phyloP scores from a whole-genome alignment of 2,113 vertebrate species.

The Zootoca vivipara region DNA sequence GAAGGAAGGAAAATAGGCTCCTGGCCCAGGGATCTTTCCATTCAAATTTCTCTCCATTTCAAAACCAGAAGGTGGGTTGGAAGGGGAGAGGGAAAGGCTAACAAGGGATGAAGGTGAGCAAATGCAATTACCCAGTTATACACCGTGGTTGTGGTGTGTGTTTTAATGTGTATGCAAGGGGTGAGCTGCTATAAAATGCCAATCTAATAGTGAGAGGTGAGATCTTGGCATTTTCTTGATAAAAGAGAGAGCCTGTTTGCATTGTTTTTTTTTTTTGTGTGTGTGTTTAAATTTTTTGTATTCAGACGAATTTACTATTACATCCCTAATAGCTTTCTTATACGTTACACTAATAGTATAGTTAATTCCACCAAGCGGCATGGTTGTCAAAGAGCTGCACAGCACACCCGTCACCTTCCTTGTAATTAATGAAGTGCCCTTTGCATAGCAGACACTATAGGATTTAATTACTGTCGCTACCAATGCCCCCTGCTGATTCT shows the following conservation, averaged over 20 bases:
- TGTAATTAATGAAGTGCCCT: slow-evolving; percentile 1
- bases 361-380: background rate
- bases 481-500: fast-evolving
- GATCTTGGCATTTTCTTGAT: background rate
- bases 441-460: background rate
- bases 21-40: background rate
- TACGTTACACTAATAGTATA: background rate
- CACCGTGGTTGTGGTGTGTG: background rate
- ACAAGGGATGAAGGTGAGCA: background rate
- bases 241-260: background rate
- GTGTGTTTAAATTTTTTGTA: background rate
- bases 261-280: too few relatives aligned
- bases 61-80: background rate
- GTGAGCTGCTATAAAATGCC: background rate
- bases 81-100: background rate
- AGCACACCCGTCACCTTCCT: background rate
- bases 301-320: background rate
- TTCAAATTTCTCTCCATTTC: background rate
- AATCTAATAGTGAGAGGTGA: background rate
- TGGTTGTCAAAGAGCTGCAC: background rate
- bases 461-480: background rate
- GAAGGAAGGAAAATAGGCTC: background rate
- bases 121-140: background rate
- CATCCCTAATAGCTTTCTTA: background rate
- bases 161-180: background rate